Evolutionary conservation across 2,888 invertebrate genomes (phyloP), one percentile per base, ranked within the genome.

Genomic region (Lepidochrysops patricia): DNA sequence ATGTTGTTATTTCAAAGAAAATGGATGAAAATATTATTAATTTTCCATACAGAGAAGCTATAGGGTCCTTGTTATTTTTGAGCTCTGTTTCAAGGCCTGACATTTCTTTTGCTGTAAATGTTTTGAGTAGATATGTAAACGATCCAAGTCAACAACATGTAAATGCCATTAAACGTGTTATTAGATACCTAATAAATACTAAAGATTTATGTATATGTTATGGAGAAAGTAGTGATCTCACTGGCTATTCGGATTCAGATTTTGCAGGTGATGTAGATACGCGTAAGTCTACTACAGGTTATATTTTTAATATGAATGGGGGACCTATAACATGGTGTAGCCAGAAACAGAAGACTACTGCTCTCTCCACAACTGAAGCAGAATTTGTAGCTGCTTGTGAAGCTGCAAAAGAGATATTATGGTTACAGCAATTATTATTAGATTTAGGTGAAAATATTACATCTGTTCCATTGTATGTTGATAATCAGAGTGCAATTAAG

Each of bases 41-140:
- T 50, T 66, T 64, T 60, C 63, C 65, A 9, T 68, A 65, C 29
- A 60, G 61, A 48, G 63, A 66, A 63, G 62, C 65, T n/a, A 58
- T 70, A 58, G 69, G 69, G 0, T 63, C 62, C 1, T 61, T 72
- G 12, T 43, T 70, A 37, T 69, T 68, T 67, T 66, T 61, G 26
- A 4, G 37, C 5, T 37, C 13, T 37, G 15, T 37, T 4, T 15
- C 37, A 37, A 13, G 37, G 1, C 37, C 37, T 4, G 37, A 37
- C 37, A 37, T 37, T 6, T 35, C 35, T 13, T 37, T 37, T 37
- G 15, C 13, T 37, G 37, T 37, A 1, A 15, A 37, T 2, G 13
- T 37, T 0, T 7, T 37, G 15, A 37, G 37, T 5, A 37, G 37
- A 37, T 37, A 37, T 37, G 37, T 37, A 15, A 37, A 37, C 4